phyloP scores from a whole-genome alignment of 1,140 invertebrate species.

The Brachionus asplanchnoidis region DNA sequence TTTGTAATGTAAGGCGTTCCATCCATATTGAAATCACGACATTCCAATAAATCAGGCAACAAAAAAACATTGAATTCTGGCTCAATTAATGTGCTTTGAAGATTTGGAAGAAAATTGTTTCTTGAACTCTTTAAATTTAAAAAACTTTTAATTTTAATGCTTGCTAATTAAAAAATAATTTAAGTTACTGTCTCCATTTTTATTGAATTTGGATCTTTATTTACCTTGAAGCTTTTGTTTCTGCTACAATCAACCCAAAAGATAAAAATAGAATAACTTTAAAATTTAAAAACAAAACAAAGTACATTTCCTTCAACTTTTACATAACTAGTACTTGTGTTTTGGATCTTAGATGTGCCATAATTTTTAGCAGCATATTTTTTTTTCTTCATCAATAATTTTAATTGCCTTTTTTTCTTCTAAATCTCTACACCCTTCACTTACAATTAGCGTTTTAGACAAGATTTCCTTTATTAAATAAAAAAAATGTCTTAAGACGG shows the following conservation, averaged over 20 bases:
- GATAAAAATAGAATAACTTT: not conserved
- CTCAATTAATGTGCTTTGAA: not conserved
- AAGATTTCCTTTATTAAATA: not conserved
- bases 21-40: not conserved
- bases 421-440: not conserved
- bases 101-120: not conserved
- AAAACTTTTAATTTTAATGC: not conserved
- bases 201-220: not conserved
- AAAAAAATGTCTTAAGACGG: not conserved
- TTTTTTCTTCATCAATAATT: not conserved
- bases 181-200: not conserved
- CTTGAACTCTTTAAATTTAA: not conserved
- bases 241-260: not conserved
- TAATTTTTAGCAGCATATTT: not conserved
- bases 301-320: not conserved
- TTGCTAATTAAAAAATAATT: not conserved
- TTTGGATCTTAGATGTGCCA: not conserved
- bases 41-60: not conserved
- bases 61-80: not conserved
- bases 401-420: not conserved
- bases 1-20: not conserved
- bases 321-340: not conserved
- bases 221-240: not conserved
- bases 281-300: not conserved
- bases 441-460: not conserved